phyloP scores from a whole-genome alignment of 2,797 vertebrate species.

The Halcyon chelicuti region DNA sequence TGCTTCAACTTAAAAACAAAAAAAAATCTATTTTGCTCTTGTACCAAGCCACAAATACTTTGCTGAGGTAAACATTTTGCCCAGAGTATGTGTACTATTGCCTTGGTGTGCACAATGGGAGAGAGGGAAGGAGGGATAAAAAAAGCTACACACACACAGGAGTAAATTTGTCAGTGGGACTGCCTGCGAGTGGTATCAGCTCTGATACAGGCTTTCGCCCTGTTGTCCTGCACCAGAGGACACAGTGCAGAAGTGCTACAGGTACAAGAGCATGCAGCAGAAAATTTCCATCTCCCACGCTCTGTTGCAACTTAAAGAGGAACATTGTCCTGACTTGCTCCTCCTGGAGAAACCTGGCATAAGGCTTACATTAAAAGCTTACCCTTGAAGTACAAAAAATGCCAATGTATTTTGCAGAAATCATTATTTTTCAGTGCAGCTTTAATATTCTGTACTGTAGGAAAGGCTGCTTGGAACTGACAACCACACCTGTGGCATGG shows the following conservation, averaged over 20 bases:
- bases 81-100: neutral
- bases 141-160: neutral
- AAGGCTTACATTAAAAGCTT: neutral
- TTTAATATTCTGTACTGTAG: neutral
- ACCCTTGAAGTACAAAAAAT: neutral
- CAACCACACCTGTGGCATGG: neutral
- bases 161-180: neutral
- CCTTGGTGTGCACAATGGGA: neutral
- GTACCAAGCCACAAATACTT: neutral
- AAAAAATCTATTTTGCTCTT: neutral
- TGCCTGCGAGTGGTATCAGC: neutral
- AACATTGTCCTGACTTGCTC: neutral
- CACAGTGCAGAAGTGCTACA: neutral
- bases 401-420: neutral
- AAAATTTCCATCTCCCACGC: neutral
- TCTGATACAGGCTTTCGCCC: neutral
- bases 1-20: rapidly evolving
- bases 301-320: neutral
- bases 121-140: neutral
- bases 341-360: neutral
- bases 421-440: neutral
- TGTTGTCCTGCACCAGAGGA: neutral
- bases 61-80: neutral
- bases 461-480: neutral
- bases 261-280: neutral